phyloP scores from a whole-genome alignment of 2,888 invertebrate genomes.

The Acanthoscelides obtectus region DNA sequence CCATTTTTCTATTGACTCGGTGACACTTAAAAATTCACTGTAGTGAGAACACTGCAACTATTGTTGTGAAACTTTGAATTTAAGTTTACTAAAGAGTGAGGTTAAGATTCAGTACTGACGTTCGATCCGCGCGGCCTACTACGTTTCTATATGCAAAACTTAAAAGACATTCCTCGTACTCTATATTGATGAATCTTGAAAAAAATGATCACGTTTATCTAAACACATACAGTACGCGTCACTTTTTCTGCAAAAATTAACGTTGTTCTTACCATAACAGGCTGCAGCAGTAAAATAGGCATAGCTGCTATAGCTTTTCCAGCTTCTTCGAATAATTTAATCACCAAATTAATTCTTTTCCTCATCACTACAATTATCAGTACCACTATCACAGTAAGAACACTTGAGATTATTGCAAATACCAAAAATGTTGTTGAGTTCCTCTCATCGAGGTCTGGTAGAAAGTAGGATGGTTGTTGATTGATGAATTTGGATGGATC shows the following conservation, averaged over 20 bases:
- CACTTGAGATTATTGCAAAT: conserved; percentile 57
- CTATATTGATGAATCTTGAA: too few relatives aligned
- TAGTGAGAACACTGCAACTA: too few relatives aligned
- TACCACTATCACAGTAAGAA: conserved; percentile 54
- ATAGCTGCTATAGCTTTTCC: conserved; percentile 60
- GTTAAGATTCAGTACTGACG: too few relatives aligned
- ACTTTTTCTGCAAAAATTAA: not conserved
- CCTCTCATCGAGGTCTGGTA: conserved; percentile 31
- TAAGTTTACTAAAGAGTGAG: too few relatives aligned
- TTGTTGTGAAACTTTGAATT: too few relatives aligned
- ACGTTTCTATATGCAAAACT: too few relatives aligned
- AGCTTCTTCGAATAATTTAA: conserved; percentile 61
- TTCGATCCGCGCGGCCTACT: too few relatives aligned
- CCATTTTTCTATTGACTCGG: too few relatives aligned
- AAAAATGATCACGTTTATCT: too few relatives aligned
- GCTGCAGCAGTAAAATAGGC: conserved; percentile 58
- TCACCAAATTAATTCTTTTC: conserved; percentile 58
- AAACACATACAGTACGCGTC: too few relatives aligned
- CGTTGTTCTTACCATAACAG: conserved; percentile 51
- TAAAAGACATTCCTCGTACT: too few relatives aligned
- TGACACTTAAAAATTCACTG: too few relatives aligned
- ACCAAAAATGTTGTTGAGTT: conserved; percentile 48
- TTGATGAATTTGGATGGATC: conserved; percentile 31
- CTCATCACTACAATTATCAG: conserved; percentile 57
- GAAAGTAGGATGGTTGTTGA: conserved; percentile 12